Evolutionary conservation across 2,797 vertebrate species (phyloP), one percentile per base, ranked within the genome.

Genomic region (Heterohyrax brucei): DNA sequence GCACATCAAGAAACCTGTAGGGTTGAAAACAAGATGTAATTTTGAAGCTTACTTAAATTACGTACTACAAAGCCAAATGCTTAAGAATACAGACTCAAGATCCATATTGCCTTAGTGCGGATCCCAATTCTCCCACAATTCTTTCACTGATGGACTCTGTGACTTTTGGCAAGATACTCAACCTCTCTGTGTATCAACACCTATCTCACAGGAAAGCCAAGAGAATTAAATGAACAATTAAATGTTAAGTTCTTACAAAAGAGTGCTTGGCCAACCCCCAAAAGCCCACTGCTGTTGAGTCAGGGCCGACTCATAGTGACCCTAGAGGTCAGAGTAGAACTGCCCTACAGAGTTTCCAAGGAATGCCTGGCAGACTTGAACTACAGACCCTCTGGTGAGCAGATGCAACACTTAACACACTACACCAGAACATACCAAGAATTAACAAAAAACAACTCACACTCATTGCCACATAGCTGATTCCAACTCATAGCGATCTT

Each of bases 1-100:
- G 80, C 87, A 97, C 90, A 82, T 97, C 96, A 70, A 98, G 92
- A 95, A 98, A 98, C 93, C 99, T 99, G 91, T 33, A 66, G 22
- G 9, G 5, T 95, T 91, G 18, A 28, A 82, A 93, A 84, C 53
- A 84, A 30, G 44, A 89, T 66, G 13, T 79, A 22, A 64, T 46
- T 95, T 7, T 91, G 73, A 2, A 16, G 73, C 21, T 94, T 85
- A 89, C 48, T 94, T 79, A 8, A 85, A 30, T 62, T 91, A 12
- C 72, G 14, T n/a, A 28, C 12, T 64, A 0, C 13, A 33, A 4
- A 87, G n/a, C 6, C 79, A 84, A 83, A 56, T 78, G 13, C 56
- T 48, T 12, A 96, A 59, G 3, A 44, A 5, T 8, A 64, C 4
- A 80, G 18, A 30, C 1, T 80, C 18, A 5, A 53, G 21, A 46